Evolutionary conservation across 2,797 vertebrate species (phyloP).

Genomic region (Heterohyrax brucei): DNA sequence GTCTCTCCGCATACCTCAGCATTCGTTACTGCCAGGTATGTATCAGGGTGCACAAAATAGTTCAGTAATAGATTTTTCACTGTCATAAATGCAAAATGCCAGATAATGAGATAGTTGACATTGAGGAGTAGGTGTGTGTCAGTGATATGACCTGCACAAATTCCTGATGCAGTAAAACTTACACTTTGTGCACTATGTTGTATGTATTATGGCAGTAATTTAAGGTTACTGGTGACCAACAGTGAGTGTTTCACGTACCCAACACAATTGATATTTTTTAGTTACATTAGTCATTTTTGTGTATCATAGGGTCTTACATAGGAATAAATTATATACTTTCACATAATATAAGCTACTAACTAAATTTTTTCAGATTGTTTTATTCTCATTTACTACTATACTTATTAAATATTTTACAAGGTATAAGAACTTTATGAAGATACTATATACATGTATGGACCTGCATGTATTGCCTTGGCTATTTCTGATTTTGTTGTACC

Average conservation of each 20-base stretch:
- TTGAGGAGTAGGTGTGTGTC: too few relatives aligned
- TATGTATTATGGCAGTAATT: background rate
- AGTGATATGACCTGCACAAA: fast-evolving
- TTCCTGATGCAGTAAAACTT: fast-evolving
- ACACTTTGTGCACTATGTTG: fast-evolving
- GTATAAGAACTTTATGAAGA: too few relatives aligned
- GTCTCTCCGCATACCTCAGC: too few relatives aligned
- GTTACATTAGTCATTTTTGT: background rate
- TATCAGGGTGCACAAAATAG: too few relatives aligned
- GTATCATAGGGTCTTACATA: fast-evolving
- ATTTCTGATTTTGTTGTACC: background rate
- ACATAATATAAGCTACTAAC: background rate
- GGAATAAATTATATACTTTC: background rate
- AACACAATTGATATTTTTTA: fast-evolving
- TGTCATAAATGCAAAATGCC: too few relatives aligned
- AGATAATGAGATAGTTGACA: too few relatives aligned
- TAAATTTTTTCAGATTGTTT: background rate
- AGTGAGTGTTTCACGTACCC: too few relatives aligned
- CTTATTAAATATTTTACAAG: background rate
- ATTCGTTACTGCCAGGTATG: too few relatives aligned
- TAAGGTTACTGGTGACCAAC: too few relatives aligned
- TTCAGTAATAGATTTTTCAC: too few relatives aligned
- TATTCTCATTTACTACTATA: background rate
- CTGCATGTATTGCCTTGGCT: fast-evolving
- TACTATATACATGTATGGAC: fast-evolving